A percentile compares a stretch with the other conserved stretches of the same genome.
These are phyloP conservation scores for Pseudochromis fuscus DNA, from an alignment of 2,797 vertebrate genomes.

Conservation along the genomic window DNA sequence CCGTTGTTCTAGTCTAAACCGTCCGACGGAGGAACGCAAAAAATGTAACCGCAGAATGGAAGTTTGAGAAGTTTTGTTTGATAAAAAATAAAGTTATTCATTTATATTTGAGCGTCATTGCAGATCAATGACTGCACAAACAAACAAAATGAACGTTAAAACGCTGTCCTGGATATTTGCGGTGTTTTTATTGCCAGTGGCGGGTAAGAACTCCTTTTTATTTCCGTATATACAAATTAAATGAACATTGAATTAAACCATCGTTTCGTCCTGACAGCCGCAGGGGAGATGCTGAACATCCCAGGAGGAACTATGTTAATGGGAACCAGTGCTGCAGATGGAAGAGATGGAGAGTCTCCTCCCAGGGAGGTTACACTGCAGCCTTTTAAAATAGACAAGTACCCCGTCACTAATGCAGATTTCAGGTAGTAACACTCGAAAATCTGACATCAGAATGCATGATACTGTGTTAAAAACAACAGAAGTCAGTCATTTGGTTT, in stretches of 20 bases:
- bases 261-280: constrained; percentile 1
- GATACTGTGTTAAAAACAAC: accelerated
- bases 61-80: neutral
- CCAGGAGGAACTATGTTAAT: constrained; percentile 87
- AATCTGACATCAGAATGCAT: accelerated
- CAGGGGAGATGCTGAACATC: constrained; percentile 82
- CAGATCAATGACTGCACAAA: neutral
- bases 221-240: neutral
- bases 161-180: constrained; percentile 10
- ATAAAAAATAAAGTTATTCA: neutral
- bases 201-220: constrained; percentile 57
- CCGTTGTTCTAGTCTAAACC: constrained; percentile 10
- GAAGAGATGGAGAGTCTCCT: constrained; percentile 85
- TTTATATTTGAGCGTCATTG: neutral
- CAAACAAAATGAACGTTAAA: constrained; percentile 28
- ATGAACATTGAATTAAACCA: neutral
- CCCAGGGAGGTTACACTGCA: constrained; percentile 78
- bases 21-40: constrained; percentile 16
- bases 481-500: neutral
- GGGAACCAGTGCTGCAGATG: constrained; percentile 84
- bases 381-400: constrained; percentile 88
- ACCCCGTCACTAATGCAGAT: constrained; percentile 90
- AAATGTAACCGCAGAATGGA: neutral
- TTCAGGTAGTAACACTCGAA: constrained; percentile 86
- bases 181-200: constrained; percentile 38